A percentile compares a stretch with the other conserved stretches of the same genome.
Evolutionary conservation across 2,113 vertebrate species (phyloP).

Genomic region (Zeus faber): DNA sequence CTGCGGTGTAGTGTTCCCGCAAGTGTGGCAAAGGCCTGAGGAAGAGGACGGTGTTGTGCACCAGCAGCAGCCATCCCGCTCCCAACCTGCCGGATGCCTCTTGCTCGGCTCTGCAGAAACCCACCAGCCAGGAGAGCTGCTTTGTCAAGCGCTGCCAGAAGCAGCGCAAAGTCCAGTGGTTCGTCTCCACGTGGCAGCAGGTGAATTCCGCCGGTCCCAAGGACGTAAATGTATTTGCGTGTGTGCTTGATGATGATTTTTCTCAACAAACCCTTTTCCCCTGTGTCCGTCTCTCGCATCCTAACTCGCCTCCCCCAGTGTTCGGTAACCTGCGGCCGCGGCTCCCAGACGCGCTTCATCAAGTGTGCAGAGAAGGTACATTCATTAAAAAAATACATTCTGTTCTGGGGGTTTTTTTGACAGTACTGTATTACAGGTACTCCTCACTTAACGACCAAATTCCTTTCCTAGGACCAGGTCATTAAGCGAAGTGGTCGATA

Average conservation of each 20-base stretch:
- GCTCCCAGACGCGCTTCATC: constrained; percentile 77
- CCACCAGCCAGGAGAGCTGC: constrained; percentile 79
- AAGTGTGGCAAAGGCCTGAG: constrained; percentile 83
- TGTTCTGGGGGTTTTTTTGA: too few species aligned
- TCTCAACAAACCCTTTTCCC: background rate
- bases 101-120: constrained; percentile 72
- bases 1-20: constrained; percentile 79
- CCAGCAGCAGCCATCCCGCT: constrained; percentile 60
- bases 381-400: constrained; percentile 4
- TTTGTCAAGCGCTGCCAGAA: constrained; percentile 79
- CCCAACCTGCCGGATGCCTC: constrained; percentile 65
- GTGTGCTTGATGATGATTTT: background rate
- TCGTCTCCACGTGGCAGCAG: constrained; percentile 84
- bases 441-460: too few species aligned
- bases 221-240: background rate
- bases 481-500: too few species aligned
- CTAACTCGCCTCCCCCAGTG: constrained; percentile 66
- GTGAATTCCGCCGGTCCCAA: constrained; percentile 50
- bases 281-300: background rate
- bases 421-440: too few species aligned
- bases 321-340: constrained; percentile 79
- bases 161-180: constrained; percentile 82
- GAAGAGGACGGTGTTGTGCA: constrained; percentile 78
- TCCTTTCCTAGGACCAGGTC: too few species aligned
- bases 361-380: constrained; percentile 81